Conservation (phyloP, 2,888 invertebrate genomes). For the Deilephila porcellus region DNA sequence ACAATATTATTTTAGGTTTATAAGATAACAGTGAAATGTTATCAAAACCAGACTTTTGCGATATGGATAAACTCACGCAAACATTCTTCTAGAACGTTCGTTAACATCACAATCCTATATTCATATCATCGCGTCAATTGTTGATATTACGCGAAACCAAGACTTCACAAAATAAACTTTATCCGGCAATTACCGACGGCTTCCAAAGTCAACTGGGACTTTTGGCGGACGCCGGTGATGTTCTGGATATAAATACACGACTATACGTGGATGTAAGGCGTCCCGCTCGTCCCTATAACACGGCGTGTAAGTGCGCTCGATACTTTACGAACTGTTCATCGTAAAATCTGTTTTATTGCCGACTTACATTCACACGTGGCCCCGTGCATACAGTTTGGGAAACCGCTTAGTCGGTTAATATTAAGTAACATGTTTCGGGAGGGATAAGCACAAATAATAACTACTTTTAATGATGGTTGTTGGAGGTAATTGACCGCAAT, state of each 20-base stretch:
- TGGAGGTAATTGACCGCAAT: no score
- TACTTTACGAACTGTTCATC: constrained; percentile 17
- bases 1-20: background rate
- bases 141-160: constrained; percentile 32
- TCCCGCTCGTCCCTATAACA: constrained; percentile 12
- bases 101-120: background rate
- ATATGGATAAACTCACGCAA: constrained; percentile 44
- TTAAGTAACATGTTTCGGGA: background rate
- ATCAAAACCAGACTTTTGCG: background rate
- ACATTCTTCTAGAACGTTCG: background rate
- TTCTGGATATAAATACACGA: constrained; percentile 26
- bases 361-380: constrained; percentile 5
- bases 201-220: constrained; percentile 36
- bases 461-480: no score
- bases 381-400: background rate
- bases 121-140: constrained; percentile 34
- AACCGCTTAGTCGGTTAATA: background rate
- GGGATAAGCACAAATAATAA: no score
- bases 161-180: constrained; percentile 26
- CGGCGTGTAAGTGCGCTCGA: constrained; percentile 5
- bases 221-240: constrained; percentile 31
- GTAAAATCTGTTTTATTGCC: constrained; percentile 23
- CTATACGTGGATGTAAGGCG: constrained; percentile 19
- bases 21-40: background rate
- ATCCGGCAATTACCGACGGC: constrained; percentile 21